Evolutionary conservation across 2,113 vertebrate genomes (phyloP), one percentile per base, ranked within the genome.

Genomic region (Malurus cyaneus): DNA sequence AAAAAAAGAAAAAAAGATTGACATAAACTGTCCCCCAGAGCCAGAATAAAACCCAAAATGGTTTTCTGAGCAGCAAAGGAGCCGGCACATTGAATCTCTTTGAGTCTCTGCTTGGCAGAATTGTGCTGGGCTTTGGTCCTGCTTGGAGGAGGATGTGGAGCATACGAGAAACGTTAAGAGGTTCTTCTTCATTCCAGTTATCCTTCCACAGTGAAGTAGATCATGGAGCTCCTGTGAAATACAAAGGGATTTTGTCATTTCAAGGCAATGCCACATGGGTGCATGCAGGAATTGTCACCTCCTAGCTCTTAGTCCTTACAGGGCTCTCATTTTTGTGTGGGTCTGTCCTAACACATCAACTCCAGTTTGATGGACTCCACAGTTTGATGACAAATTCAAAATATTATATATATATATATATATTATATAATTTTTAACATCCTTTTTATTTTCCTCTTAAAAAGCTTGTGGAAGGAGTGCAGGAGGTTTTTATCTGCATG

Each of bases 21-120:
- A 67, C 76, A 74, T 80, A 88, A 93, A 89, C 67, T 92, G 83
- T 59, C 80, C 95, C 86, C 86, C 61, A 78, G 92, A 94, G 94
- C 39, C 15, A 4, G 86, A 80, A 80, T 84, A 78, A 96, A 95
- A 94, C 34, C 83, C 86, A 83, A 10, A 82, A 77, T 62, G 46
- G 34, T n/a, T 64, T 80, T 93, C 46, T 84, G 86, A 93, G 86
- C 71, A 42, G 50, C 14, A 15, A 54, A 73, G 71, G 77, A 86
- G 60, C 24, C 72, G 29, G 31, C 15, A 6, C 6, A 0, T 74
- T 71, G 67, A 42, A 54, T 80, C 65, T 92, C 86, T 96, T 79
- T 82, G 67, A 94, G 84, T 18, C 64, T 92, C n/a, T 52, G 26
- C 83, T 78, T 74, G 73, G 88, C 82, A 92, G 80, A 84, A 71